These are phyloP conservation scores for Polyploca ridens DNA, from an alignment of 2,888 invertebrate genomes.

Conservation along the genomic window DNA sequence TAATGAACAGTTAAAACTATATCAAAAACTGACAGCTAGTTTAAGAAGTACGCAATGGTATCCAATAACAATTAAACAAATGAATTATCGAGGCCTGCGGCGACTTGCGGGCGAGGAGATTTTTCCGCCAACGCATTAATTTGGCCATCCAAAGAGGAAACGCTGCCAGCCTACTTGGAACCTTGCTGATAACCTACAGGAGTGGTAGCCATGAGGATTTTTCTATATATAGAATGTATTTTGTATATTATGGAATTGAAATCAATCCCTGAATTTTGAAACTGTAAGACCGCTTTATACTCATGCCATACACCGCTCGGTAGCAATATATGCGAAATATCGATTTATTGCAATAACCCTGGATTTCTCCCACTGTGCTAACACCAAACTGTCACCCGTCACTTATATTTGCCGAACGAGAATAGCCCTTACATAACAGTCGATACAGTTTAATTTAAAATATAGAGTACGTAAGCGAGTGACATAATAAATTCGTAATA, in stretches of 20 bases:
- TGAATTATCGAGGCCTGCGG: no score
- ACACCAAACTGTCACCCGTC: constrained; percentile 8
- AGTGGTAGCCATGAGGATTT: no score
- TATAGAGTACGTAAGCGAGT: not conserved
- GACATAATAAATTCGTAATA: not conserved
- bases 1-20: no score
- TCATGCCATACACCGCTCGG: constrained; percentile 31
- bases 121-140: no score
- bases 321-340: constrained; percentile 61
- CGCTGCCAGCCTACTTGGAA: no score
- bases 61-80: not conserved
- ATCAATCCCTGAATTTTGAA: not conserved
- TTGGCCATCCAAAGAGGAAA: no score
- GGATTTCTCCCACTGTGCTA: constrained; percentile 52
- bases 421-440: not conserved
- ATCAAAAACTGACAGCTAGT: no score
- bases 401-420: not conserved
- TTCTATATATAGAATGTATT: no score
- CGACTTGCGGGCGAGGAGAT: no score
- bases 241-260: no score
- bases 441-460: not conserved
- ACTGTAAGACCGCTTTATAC: constrained; percentile 31
- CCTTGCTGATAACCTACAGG: no score
- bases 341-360: constrained; percentile 66
- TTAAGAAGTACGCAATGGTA: no score